Evolutionary conservation across 2,797 vertebrate genomes (phyloP), one percentile per base, ranked within the genome.

Genomic region (Microcaecilia unicolor): DNA sequence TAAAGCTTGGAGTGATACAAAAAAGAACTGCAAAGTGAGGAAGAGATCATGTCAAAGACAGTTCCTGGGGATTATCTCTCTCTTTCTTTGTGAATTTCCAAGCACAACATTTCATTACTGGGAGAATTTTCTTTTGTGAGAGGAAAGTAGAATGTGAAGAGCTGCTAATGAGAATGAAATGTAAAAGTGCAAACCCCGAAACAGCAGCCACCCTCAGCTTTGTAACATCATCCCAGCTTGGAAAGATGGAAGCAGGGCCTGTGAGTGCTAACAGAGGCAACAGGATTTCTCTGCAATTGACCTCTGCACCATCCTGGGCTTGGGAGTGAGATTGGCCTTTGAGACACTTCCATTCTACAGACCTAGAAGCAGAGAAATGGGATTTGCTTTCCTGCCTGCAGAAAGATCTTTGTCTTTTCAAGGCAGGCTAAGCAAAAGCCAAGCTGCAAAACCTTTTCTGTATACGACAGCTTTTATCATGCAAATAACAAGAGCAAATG

Each of bases 401-500:
- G 21, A 33, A 17, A 38, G 59, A 62, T 44, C 47, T 30, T 39
- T 19, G 38, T 55, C 28, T 49, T 64, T 56, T 42, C 20, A 51
- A 62, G 41, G 51, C 47, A 29, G 47, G 47, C 44, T 37, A 43
- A 58, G 34, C 37, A 38, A 50, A 32, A 59, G 29, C 48, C 64
- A 43, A 51, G 44, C 41, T 41, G 22, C 41, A 36, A 32, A 59
- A 51, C 56, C 55, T 64, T 61, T 64, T 67, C 55, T 64, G 66
- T 61, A 44, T 60, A 69, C 67, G 70, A 72, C 72, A 70, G 81
- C 86, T 76, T 92, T 92, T 90, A 88, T 91, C 85, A 92, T 91
- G 88, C 86, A 92, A 93, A 92, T 91, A 87, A 84, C 78, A 77
- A 87, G 74, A 81, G 73, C 84, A 83, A 86, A 84, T 71, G 76